Percentiles rank a stretch among this genome's conserved stretches.
Evolutionary conservation across 35 echinoderm and acorn worm species (phyloP).

Genomic region (Ophiothrix spiculata): DNA sequence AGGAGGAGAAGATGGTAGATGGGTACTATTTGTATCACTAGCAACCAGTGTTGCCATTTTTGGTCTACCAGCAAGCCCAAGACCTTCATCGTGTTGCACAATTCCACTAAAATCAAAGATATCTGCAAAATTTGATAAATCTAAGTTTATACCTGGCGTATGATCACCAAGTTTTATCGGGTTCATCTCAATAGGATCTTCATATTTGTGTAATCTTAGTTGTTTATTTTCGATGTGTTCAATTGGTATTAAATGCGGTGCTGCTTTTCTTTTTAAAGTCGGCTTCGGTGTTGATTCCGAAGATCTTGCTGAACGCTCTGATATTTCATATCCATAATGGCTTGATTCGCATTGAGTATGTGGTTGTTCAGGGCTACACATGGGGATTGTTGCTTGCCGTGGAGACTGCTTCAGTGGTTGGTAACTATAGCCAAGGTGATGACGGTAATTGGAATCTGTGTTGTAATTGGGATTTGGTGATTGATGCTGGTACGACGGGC

Average conservation of each 20-base stretch:
- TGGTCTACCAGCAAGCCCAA: constrained; percentile 75
- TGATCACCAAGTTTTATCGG: constrained; percentile 69
- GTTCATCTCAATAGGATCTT: background rate
- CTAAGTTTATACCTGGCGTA: constrained; percentile 78
- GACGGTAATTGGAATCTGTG: too few relatives aligned
- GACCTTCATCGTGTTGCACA: constrained; percentile 47
- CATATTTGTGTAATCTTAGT: too few relatives aligned
- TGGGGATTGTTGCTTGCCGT: background rate
- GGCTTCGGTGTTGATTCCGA: background rate
- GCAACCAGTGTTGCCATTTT: constrained; percentile 52
- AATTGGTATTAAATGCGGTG: constrained; percentile 62
- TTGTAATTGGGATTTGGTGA: too few relatives aligned
- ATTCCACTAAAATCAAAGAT: constrained; percentile 80
- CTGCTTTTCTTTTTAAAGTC: constrained; percentile 52
- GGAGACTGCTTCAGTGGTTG: background rate
- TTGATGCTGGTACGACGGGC: too few relatives aligned
- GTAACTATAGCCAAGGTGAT: too few relatives aligned
- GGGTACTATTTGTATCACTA: constrained; percentile 52
- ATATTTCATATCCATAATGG: background rate
- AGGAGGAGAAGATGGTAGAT: constrained; percentile 14
- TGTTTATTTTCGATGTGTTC: too few relatives aligned
- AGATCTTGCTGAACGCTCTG: background rate
- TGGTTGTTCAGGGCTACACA: background rate
- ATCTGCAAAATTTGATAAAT: constrained; percentile 77
- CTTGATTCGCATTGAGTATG: constrained; percentile 22